Conservation (phyloP, 1,140 invertebrate genomes). For the Limonius californicus region DNA sequence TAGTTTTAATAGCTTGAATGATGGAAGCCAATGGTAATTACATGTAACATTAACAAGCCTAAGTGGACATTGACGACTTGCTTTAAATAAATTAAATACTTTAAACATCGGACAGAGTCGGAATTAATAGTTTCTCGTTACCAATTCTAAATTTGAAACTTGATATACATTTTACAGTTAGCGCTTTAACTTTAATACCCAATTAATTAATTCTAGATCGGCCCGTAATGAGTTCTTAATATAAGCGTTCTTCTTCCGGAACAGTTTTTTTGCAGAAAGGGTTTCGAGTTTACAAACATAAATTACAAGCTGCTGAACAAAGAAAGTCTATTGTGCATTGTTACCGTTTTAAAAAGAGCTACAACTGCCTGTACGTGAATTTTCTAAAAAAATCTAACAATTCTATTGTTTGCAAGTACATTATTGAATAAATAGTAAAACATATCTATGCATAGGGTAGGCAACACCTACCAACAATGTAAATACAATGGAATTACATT, state of each 20-base stretch:
- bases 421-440: neutral
- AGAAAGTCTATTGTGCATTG: constrained; percentile 7
- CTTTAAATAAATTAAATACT: too few species aligned
- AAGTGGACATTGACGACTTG: constrained; percentile 2
- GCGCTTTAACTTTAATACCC: too few species aligned
- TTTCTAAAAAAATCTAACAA: neutral
- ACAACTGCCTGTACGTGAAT: neutral
- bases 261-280: neutral
- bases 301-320: neutral
- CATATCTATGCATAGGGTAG: constrained; percentile 1
- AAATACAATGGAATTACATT: constrained; percentile 12
- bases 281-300: neutral
- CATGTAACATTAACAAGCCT: constrained; percentile 5
- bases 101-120: too few species aligned
- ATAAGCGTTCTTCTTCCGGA: constrained; percentile 7
- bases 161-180: neutral
- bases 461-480: neutral
- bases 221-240: neutral
- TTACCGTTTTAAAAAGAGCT: neutral
- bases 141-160: neutral
- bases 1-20: too few species aligned
- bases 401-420: neutral
- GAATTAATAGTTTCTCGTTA: neutral
- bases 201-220: constrained; percentile 1
- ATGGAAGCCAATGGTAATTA: neutral